Base-by-base conservation (phyloP, 2,888 invertebrate species). In the Cerceris ruficornis region DNA sequence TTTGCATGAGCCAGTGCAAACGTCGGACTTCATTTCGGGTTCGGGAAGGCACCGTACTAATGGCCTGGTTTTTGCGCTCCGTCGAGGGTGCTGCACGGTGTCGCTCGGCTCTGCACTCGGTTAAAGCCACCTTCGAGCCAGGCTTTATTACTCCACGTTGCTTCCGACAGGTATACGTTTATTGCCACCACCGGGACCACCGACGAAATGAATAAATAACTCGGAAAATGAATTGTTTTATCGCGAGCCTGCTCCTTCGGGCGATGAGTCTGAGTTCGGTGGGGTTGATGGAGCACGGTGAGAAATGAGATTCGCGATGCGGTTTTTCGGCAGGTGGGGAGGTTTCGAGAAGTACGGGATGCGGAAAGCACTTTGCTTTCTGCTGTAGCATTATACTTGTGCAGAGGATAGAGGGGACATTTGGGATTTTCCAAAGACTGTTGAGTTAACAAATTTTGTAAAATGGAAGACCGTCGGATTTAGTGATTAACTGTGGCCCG, bases 1-100 rank as follows among this genome's bases (percentile, higher is more conserved):
- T 86, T 86, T 86, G 82, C 87, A 85, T 87, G 77, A 80, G 73
- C 73, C 71, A 62, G 71, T 69, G 77, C 79, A 77, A 87, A 87
- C 75, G 83, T 79, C 69, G 65, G 81, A 82, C 77, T 85, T 82
- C 79, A 82, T 87, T 83, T 82, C 77, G 77, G 80, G 75, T 78
- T 83, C 50, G 73, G 61, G 62, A 52, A 55, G 54, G 60, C 28
- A 28, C 42, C 39, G 76, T 60, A 71, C 80, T 83, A 77, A 83
- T 83, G 73, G 75, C 71, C 41, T 58, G 73, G 73, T 80, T 82
- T 70, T 85, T 76, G 71, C 74, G 75, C 71, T 62, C 41, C 71
- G 65, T 42, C 68, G 74, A 15, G 64, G 67, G 49, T 62, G 59
- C 65, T 39, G 69, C 65, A 69, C 70, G 42, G 69, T 67, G 76